phyloP scores from a whole-genome alignment of 2,888 invertebrate genomes.

The Dioctria linearis region DNA sequence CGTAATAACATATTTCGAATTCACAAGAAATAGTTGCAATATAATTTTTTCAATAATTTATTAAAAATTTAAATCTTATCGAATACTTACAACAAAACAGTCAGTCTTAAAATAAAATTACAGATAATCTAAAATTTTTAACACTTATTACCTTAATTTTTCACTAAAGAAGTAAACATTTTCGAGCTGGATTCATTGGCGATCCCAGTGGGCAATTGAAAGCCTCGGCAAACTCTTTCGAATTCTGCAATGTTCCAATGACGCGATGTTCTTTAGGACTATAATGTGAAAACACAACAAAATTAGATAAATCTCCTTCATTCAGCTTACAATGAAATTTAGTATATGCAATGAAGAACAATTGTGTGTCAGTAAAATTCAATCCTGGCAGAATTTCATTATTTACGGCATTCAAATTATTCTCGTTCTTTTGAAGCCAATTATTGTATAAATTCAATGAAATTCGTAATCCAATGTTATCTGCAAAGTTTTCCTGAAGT shows the following conservation, averaged over 20 bases:
- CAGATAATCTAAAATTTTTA: too few species aligned
- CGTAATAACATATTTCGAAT: too few species aligned
- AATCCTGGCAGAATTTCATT: constrained; percentile 9
- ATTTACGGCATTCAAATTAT: background rate
- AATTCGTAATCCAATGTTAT: constrained; percentile 34
- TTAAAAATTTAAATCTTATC: too few species aligned
- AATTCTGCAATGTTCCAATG: constrained; percentile 44
- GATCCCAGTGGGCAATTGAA: constrained; percentile 41
- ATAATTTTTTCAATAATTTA: too few species aligned
- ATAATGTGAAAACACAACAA: constrained; percentile 23
- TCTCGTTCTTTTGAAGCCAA: background rate
- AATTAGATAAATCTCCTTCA: constrained; percentile 19
- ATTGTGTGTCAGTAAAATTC: constrained; percentile 20
- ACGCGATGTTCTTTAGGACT: constrained; percentile 37
- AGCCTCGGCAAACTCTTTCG: constrained; percentile 24
- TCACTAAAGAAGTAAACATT: constrained; percentile 24
- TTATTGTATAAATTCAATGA: constrained; percentile 28
- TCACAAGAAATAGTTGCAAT: too few species aligned
- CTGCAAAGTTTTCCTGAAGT: constrained; percentile 49
- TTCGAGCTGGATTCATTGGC: constrained; percentile 34
- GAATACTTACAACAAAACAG: too few species aligned
- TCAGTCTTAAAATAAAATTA: too few species aligned
- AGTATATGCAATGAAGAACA: constrained; percentile 47
- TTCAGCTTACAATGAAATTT: constrained; percentile 37
- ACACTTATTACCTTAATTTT: too few species aligned